Conservation (phyloP, 1,140 invertebrate genomes). For the Drosophila tristis region DNA sequence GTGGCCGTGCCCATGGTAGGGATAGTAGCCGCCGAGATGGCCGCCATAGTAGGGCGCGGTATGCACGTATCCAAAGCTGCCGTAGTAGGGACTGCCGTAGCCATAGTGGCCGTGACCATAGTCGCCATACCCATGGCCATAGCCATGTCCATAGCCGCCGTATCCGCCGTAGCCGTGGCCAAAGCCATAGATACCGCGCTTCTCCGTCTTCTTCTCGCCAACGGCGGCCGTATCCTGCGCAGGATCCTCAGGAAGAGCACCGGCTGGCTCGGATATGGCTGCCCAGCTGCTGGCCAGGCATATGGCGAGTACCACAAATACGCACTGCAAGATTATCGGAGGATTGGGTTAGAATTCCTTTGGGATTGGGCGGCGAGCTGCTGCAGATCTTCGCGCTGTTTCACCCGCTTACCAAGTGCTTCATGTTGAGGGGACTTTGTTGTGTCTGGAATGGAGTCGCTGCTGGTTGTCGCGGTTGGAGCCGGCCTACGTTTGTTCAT, state of each 20-base stretch:
- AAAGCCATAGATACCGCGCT: constrained; percentile 73
- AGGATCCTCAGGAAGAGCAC: constrained; percentile 3
- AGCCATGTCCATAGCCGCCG: constrained; percentile 23
- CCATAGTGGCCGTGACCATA: constrained; percentile 50
- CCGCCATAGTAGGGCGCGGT: constrained; percentile 66
- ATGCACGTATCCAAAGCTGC: constrained; percentile 64
- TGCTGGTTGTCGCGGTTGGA: constrained; percentile 35
- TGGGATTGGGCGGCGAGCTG: neutral
- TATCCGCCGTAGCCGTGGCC: constrained; percentile 52
- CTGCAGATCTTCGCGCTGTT: neutral
- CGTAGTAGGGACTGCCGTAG: constrained; percentile 64
- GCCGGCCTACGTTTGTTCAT: constrained; percentile 59
- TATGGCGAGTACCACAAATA: constrained; percentile 61
- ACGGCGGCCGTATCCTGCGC: constrained; percentile 38
- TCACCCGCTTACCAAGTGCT: constrained; percentile 61
- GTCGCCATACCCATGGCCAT: constrained; percentile 48
- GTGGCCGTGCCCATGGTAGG: constrained; percentile 69
- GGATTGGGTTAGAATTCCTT: constrained; percentile 10
- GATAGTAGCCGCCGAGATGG: constrained; percentile 70
- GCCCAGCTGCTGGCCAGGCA: constrained; percentile 55
- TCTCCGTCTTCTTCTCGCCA: constrained; percentile 74
- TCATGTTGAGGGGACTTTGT: constrained; percentile 45
- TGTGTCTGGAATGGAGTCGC: constrained; percentile 7
- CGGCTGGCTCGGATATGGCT: constrained; percentile 56
- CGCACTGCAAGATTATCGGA: constrained; percentile 46